phyloP scores from a whole-genome alignment of 2,113 vertebrate genomes.

The Gorsachius goisagi region DNA sequence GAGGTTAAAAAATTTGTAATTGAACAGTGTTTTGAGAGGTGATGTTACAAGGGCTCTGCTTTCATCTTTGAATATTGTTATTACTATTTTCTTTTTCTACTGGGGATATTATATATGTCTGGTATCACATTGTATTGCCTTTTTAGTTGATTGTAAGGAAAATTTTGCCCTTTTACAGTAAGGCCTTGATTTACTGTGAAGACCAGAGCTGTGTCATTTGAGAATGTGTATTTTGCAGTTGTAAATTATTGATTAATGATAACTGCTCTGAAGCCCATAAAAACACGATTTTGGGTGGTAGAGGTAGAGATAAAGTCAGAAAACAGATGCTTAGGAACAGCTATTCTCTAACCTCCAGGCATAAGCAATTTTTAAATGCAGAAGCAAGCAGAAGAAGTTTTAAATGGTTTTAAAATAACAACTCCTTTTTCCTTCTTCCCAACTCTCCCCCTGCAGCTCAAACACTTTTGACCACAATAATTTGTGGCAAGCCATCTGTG shows the following conservation, averaged over 20 bases:
- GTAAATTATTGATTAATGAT: background rate
- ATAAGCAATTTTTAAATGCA: background rate
- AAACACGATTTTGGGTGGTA: background rate
- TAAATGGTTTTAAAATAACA: background rate
- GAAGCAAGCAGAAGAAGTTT: background rate
- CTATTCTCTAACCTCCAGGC: background rate
- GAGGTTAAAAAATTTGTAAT: background rate
- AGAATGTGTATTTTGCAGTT: background rate
- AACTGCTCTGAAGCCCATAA: background rate
- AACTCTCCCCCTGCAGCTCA: background rate
- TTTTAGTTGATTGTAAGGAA: background rate
- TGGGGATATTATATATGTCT: background rate
- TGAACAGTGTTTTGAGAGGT: background rate
- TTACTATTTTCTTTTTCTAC: background rate
- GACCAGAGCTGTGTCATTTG: background rate
- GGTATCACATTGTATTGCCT: background rate
- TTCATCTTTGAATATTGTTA: background rate
- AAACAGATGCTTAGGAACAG: conserved; percentile 2
- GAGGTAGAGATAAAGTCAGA: background rate
- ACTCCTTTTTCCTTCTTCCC: background rate
- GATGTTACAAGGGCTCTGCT: background rate
- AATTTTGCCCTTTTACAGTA: background rate
- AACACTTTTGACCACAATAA: background rate
- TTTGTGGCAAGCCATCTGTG: background rate
- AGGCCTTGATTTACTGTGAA: background rate